Base-by-base conservation (phyloP, 2,797 vertebrate species). In the Sebastes kiyomatsui region DNA sequence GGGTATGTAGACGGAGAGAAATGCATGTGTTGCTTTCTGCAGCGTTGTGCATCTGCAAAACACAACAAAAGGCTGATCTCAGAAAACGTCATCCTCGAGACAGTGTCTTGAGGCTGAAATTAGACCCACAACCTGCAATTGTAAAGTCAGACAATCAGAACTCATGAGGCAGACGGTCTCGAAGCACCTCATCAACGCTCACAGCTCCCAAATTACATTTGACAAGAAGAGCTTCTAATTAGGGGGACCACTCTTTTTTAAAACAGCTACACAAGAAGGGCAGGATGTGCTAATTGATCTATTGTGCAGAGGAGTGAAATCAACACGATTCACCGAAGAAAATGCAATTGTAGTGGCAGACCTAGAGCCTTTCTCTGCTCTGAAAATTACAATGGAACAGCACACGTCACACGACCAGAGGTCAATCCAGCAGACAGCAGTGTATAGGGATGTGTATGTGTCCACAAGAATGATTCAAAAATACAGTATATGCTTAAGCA, bases 171-270 rank as follows among this genome's bases (percentile, higher is more conserved):
- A 82, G 67, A 68, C 38, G 20, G 65, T 77, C 66, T 73, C 75
- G 87, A 84, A 83, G 70, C 62, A 76, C 25, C 54, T 81, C 75
- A 73, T 81, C 77, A 84, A 58, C 30, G 65, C 58, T 77, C 75
- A 61, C 22, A 64, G 75, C 72, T 80, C 52, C 75, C 79, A 66
- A 85, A 90, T 90, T 90, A 88, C 73, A 83, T 75, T 54, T 38
- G 70, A 71, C 72, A 86, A 66, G 64, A 83, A 64, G 64, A 68
- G 75, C 32, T 65, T 74, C 75, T 82, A 90, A 85, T 86, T 71
- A 82, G 32, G 23, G 38, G 67, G 30, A 42, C 2, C 1, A 6
- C 33, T 35, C 55, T 72, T 80, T 54, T 54, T 56, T 60, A 67
- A 75, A 81, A 61, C 30, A 68, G 27, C 52, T 14, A 62, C 23